A percentile compares a stretch with the other conserved stretches of the same genome.
These are phyloP conservation scores for Lordiphosa collinella DNA, from an alignment of 1,140 invertebrate genomes.

Conservation along the genomic window DNA sequence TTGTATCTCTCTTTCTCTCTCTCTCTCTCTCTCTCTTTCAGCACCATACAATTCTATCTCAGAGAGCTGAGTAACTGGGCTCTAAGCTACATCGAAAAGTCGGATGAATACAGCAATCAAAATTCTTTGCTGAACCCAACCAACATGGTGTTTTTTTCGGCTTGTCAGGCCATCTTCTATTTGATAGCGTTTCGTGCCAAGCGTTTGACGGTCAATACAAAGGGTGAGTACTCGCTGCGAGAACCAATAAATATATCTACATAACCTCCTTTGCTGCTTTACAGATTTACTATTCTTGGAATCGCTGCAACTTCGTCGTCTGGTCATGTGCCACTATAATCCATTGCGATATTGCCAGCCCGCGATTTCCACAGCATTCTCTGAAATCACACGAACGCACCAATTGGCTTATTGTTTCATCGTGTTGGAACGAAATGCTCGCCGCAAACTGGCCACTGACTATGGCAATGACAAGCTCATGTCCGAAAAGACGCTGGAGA, in stretches of 20 bases:
- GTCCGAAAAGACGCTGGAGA: slow-evolving; percentile 82
- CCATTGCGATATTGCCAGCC: slow-evolving; percentile 89
- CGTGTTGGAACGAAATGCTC: slow-evolving; percentile 91
- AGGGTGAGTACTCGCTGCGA: slow-evolving; percentile 82
- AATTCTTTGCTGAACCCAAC: slow-evolving; percentile 83
- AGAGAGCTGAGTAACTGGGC: slow-evolving; percentile 86
- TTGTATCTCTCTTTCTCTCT: too few relatives aligned
- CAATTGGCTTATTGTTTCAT: slow-evolving; percentile 96
- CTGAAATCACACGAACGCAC: slow-evolving; percentile 90
- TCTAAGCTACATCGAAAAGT: slow-evolving; percentile 86
- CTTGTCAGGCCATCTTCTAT: slow-evolving; percentile 95
- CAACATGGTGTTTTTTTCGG: slow-evolving; percentile 92
- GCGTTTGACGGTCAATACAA: slow-evolving; percentile 87
- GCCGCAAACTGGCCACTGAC: slow-evolving; percentile 83
- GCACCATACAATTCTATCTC: slow-evolving; percentile 83
- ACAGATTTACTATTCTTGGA: slow-evolving; percentile 89
- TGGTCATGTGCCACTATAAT: slow-evolving; percentile 91
- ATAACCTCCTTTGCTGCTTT: slow-evolving; percentile 66
- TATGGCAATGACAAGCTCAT: slow-evolving; percentile 80
- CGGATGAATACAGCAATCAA: slow-evolving; percentile 79
- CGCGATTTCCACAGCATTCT: slow-evolving; percentile 90
- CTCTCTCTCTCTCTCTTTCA: slow-evolving; percentile 37
- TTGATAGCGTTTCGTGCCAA: slow-evolving; percentile 92
- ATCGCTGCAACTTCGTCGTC: slow-evolving; percentile 89
- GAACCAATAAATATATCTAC: neutral